Evolutionary conservation across 2,888 invertebrate genomes (phyloP), one percentile per base, ranked within the genome.

Genomic region (Marronus borbonicus): DNA sequence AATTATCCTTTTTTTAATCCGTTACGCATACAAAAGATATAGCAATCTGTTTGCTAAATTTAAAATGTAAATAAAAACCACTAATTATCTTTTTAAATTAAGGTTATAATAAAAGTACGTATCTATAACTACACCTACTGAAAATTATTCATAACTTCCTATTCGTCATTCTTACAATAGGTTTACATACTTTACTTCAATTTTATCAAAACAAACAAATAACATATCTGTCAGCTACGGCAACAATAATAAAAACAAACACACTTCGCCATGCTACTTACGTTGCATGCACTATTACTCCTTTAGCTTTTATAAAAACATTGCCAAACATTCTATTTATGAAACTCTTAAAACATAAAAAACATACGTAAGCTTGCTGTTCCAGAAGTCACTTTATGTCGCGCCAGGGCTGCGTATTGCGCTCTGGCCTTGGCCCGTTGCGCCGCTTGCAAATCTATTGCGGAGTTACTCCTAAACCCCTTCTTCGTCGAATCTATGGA

Each of bases 361-460:
- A 74, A 94, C 95, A 93, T 90, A 96, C 95, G 95, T 85, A 93
- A 89, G 83, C 93, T 93, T 72, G 93, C 93, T 52, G 90, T 90
- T 84, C 91, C 92, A 85, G 90, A 89, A 87, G 91, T 90, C 83
- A 93, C 90, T 90, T 96, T 96, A 84, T 94, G 93, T 69, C 96
- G 90, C 80, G 93, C 93, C 90, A 95, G 92, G 85, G 94, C 93
- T 72, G 96, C 95, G 89, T 96, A 96, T 83, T 96, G 93, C 50
- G 95, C 94, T 55, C 96, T 91, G 0, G 94, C 95, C 84, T 95
- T 94, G 50, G 97, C 97, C 65, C 97, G 91, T 88, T 96, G 96
- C 49, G 94, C 97, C 50, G 97, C 97, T 86, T 96, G 96, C 82
- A 97, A 92, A 90, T 98, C 98, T 85, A 98, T 95, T 62, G 98